A percentile compares a stretch with the other conserved stretches of the same genome.
Conservation (phyloP, 2,888 invertebrate species). For the Rotaria magnacalcarata region DNA sequence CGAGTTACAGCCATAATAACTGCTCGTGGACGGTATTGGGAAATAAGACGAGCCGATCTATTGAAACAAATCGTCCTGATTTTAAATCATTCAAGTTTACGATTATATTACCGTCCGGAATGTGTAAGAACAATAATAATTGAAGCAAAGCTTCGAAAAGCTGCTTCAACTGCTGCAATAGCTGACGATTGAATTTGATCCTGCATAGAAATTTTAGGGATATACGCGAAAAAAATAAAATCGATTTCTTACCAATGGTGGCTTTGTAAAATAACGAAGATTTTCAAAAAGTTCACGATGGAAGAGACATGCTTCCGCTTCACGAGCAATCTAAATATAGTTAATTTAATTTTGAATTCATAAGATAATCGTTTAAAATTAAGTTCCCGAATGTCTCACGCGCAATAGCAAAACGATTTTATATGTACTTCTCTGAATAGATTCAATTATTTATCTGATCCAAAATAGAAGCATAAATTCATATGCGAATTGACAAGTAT, state of each 20-base stretch:
- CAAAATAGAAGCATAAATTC: too few relatives aligned
- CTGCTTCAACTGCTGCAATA: constrained; percentile 88
- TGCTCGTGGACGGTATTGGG: constrained; percentile 86
- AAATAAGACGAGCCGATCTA: constrained; percentile 78
- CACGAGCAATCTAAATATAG: constrained; percentile 43
- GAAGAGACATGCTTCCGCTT: constrained; percentile 48
- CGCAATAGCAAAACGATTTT: too few relatives aligned
- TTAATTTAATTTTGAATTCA: too few relatives aligned
- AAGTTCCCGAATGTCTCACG: too few relatives aligned
- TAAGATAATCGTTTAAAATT: too few relatives aligned
- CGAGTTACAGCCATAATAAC: constrained; percentile 88
- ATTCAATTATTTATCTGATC: too few relatives aligned
- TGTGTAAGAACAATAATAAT: constrained; percentile 85
- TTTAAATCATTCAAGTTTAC: not conserved
- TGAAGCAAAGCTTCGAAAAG: constrained; percentile 78
- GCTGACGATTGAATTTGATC: constrained; percentile 86
- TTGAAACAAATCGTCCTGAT: constrained; percentile 47
- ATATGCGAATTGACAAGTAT: too few relatives aligned
- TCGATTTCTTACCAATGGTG: constrained; percentile 26
- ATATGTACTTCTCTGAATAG: too few relatives aligned
- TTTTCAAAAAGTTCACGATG: constrained; percentile 47
- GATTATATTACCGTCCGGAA: constrained; percentile 58
- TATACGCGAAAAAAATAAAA: too few relatives aligned
- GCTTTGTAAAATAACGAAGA: constrained; percentile 41
- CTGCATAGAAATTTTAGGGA: constrained; percentile 56